Conservation (phyloP, 2,113 vertebrate species). For the Rhinogobius similis region DNA sequence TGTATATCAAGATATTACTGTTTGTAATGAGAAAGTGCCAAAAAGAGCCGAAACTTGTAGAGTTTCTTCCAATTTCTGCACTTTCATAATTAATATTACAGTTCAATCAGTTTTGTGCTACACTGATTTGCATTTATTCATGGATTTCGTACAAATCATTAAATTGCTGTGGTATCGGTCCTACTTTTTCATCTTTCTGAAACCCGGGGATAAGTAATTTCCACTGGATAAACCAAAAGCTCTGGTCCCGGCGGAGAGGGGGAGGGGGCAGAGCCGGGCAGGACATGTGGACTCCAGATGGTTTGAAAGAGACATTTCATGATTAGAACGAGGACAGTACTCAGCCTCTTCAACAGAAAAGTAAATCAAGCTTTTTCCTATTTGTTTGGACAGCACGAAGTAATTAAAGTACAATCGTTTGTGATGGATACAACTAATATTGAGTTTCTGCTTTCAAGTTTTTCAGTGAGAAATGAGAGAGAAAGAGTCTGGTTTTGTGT, state of each 20-base stretch:
- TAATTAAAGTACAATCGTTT: neutral
- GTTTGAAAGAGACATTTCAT: neutral
- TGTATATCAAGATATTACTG: too few relatives aligned
- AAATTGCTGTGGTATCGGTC: too few relatives aligned
- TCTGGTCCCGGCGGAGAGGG: neutral
- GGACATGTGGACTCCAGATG: slow-evolving; percentile 61
- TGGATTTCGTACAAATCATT: too few relatives aligned
- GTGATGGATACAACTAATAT: slow-evolving; percentile 7
- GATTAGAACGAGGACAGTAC: slow-evolving; percentile 26
- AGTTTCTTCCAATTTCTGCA: too few relatives aligned
- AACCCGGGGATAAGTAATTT: neutral
- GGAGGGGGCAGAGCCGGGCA: neutral
- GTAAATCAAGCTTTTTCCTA: slow-evolving; percentile 20
- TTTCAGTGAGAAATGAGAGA: slow-evolving; percentile 2
- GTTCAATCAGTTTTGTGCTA: too few relatives aligned
- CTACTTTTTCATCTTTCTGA: too few relatives aligned
- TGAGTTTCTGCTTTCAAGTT: neutral
- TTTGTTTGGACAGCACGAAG: neutral
- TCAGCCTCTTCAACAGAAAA: neutral
- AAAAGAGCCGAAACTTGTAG: too few relatives aligned
- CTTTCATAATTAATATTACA: too few relatives aligned
- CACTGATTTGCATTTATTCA: too few relatives aligned
- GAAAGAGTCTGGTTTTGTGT: neutral
- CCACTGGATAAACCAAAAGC: slow-evolving; percentile 12
- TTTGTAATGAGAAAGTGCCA: too few relatives aligned